Percentiles rank a stretch among this genome's conserved stretches.
These are phyloP conservation scores for Misgurnus anguillicaudatus DNA, from an alignment of 2,113 vertebrate species.

Conservation along the genomic window DNA sequence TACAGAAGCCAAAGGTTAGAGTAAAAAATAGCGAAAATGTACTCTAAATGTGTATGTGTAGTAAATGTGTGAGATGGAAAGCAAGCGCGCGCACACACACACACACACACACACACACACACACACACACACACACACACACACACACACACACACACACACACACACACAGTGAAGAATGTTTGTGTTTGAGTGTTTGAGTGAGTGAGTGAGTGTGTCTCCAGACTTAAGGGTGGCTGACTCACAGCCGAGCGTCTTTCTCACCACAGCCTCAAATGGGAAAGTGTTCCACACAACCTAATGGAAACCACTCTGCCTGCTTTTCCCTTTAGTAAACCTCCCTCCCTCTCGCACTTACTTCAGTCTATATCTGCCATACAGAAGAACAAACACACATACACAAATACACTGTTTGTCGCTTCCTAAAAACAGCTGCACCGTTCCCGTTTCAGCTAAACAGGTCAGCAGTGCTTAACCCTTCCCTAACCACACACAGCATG, in stretches of 20 bases:
- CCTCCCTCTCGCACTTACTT: conserved; percentile 2
- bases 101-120: too few relatives aligned
- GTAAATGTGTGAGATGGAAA: conserved; percentile 5
- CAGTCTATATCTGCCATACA: conserved; percentile 25
- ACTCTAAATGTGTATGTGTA: conserved; percentile 4
- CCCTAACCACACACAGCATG: neutral
- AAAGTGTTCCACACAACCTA: conserved; percentile 55
- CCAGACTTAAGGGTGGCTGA: conserved; percentile 37
- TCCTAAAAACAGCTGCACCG: conserved; percentile 42
- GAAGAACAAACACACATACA: conserved; percentile 15
- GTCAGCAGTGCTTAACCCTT: conserved; percentile 48
- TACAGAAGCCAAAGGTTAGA: neutral
- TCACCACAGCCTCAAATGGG: conserved; percentile 56
- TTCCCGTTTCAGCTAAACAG: conserved; percentile 39
- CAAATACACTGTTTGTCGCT: conserved; percentile 24
- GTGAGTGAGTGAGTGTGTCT: conserved; percentile 4
- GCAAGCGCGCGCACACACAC: too few relatives aligned
- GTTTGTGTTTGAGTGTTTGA: conserved; percentile 19
- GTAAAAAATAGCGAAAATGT: conserved; percentile 1
- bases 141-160: too few relatives aligned
- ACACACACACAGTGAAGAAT: neutral
- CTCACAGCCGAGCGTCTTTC: conserved; percentile 45
- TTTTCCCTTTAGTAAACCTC: conserved; percentile 44
- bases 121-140: too few relatives aligned
- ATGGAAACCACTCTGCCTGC: conserved; percentile 51